Evolutionary conservation across 2,888 invertebrate genomes (phyloP).

Genomic region (Hecatera dysodea): DNA sequence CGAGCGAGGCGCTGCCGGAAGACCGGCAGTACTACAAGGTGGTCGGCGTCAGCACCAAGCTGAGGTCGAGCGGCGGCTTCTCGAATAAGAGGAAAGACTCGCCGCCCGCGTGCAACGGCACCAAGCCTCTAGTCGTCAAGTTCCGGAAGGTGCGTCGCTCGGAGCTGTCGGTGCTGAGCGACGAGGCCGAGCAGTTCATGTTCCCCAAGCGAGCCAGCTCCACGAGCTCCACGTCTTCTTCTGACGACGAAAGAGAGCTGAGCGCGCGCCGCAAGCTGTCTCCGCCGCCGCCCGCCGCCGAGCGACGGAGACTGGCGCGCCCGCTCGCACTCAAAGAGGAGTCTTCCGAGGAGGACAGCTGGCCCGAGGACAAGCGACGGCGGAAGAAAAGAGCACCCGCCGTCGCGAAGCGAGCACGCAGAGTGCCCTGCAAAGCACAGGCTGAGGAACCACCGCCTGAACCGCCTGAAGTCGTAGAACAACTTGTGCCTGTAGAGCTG

Average conservation of each 20-base stretch:
- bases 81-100: slow-evolving; percentile 78
- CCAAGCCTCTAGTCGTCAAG: slow-evolving; percentile 92
- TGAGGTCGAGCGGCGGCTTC: slow-evolving; percentile 91
- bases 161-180: slow-evolving; percentile 94
- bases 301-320: slow-evolving; percentile 82
- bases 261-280: slow-evolving; percentile 85
- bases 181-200: slow-evolving; percentile 97
- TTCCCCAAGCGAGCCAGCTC: slow-evolving; percentile 93
- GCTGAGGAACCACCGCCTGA: slow-evolving; percentile 61
- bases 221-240: slow-evolving; percentile 88
- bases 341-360: slow-evolving; percentile 87
- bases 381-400: slow-evolving; percentile 76
- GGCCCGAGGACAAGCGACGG: slow-evolving; percentile 81
- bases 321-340: slow-evolving; percentile 87
- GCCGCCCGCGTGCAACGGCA: slow-evolving; percentile 89
- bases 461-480: slow-evolving; percentile 57
- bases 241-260: slow-evolving; percentile 89
- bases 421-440: slow-evolving; percentile 60
- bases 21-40: slow-evolving; percentile 93
- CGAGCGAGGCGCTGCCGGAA: slow-evolving; percentile 71
- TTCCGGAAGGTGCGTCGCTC: slow-evolving; percentile 94
- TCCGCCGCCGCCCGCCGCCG: slow-evolving; percentile 77
- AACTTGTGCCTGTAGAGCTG: slow-evolving; percentile 59
- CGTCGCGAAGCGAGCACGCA: slow-evolving; percentile 71
- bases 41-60: slow-evolving; percentile 93